Evolutionary conservation across 2,888 invertebrate species (phyloP).

Genomic region (Scaptomyza reducta): DNA sequence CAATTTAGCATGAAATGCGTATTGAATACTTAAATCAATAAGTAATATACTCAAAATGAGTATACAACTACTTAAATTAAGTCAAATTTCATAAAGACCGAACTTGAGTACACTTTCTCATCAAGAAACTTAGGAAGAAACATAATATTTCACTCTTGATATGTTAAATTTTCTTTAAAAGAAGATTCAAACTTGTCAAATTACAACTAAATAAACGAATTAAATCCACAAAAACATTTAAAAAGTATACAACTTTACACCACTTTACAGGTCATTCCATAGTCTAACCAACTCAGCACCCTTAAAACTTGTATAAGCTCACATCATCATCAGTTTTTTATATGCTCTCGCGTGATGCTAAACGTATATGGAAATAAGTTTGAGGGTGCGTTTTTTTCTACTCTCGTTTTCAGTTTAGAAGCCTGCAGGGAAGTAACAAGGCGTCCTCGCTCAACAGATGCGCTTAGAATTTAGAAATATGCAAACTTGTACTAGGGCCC

Average conservation of each 20-base stretch:
- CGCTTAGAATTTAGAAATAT: slow-evolving; percentile 76
- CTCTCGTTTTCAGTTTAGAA: slow-evolving; percentile 72
- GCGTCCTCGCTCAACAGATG: slow-evolving; percentile 66
- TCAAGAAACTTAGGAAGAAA: too few species aligned
- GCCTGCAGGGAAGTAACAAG: slow-evolving; percentile 22
- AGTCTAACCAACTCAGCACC: neutral
- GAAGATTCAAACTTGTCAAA: too few species aligned
- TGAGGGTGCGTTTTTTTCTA: slow-evolving; percentile 54
- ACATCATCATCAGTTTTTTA: neutral
- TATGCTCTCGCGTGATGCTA: slow-evolving; percentile 20
- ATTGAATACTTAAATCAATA: too few species aligned
- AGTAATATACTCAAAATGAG: neutral
- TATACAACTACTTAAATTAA: neutral
- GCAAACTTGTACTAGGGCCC: slow-evolving; percentile 74
- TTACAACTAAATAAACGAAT: too few species aligned
- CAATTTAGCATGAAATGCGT: too few species aligned
- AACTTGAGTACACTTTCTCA: too few species aligned
- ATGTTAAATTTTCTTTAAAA: too few species aligned
- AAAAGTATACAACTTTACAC: neutral
- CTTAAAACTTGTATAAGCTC: neutral
- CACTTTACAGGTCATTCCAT: slow-evolving; percentile 17
- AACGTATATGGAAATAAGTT: slow-evolving; percentile 26
- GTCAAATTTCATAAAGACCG: too few species aligned
- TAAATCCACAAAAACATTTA: neutral
- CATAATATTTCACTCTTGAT: too few species aligned